Conservation (phyloP, 2,888 invertebrate species). For the Pachliopta kotzebuea region DNA sequence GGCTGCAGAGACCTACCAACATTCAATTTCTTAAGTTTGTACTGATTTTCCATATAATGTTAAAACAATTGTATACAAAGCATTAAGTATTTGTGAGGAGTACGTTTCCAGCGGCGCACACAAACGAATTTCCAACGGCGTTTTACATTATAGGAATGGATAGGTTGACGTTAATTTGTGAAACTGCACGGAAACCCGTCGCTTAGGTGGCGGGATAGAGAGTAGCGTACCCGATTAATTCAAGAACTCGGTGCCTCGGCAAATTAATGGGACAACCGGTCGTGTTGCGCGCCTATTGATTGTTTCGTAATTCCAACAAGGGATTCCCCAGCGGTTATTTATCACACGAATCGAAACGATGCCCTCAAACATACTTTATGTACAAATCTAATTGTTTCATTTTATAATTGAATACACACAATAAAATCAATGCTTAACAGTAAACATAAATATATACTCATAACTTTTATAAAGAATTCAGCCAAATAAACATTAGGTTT, state of each 20-base stretch:
- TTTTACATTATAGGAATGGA: constrained; percentile 56
- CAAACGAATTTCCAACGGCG: constrained; percentile 24
- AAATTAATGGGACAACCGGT: constrained; percentile 60
- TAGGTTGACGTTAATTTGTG: constrained; percentile 68
- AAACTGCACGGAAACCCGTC: constrained; percentile 68
- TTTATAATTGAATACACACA: too few relatives aligned
- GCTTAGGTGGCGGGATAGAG: constrained; percentile 55
- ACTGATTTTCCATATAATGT: not conserved
- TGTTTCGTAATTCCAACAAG: constrained; percentile 36
- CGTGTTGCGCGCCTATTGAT: constrained; percentile 59
- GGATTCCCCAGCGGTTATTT: constrained; percentile 14
- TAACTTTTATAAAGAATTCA: too few relatives aligned
- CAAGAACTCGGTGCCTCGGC: constrained; percentile 62
- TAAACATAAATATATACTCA: too few relatives aligned
- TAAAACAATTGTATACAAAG: not conserved
- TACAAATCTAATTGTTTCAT: not conserved
- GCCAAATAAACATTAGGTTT: too few relatives aligned
- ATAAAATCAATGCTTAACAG: too few relatives aligned
- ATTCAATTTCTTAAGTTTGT: not conserved
- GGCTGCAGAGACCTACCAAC: too few relatives aligned
- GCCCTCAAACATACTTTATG: constrained; percentile 10
- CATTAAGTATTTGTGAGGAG: not conserved
- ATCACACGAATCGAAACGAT: constrained; percentile 12
- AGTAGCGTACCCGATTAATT: constrained; percentile 64
- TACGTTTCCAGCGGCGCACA: constrained; percentile 14